A percentile compares a stretch with the other conserved stretches of the same genome.
These are phyloP conservation scores for Hycleus cichorii DNA, from an alignment of 1,140 invertebrate genomes.

Conservation along the genomic window DNA sequence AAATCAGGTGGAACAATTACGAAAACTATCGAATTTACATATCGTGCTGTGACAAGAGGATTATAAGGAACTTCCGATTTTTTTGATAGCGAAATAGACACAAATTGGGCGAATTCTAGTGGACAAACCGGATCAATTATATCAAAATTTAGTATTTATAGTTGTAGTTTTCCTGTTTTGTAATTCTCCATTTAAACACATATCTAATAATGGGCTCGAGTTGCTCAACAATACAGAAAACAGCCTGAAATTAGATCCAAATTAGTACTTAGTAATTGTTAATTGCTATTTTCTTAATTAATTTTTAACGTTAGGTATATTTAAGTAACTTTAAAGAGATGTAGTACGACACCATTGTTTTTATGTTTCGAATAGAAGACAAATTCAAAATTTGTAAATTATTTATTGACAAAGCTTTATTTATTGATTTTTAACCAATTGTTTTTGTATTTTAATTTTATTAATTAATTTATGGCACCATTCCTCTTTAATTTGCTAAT, in stretches of 20 bases:
- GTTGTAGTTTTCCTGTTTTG: neutral
- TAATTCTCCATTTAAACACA: neutral
- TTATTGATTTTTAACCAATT: slow-evolving; percentile 11
- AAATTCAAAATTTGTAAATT: slow-evolving; percentile 30
- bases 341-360: slow-evolving; percentile 31
- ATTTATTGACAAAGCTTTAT: slow-evolving; percentile 25
- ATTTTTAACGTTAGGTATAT: slow-evolving; percentile 15
- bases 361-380: slow-evolving; percentile 1
- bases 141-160: neutral
- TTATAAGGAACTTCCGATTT: neutral
- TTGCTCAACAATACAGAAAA: too few species aligned
- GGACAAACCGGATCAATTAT: slow-evolving; percentile 5
- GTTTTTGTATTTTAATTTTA: slow-evolving; percentile 26
- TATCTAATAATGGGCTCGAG: neutral
- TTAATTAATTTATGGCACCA: slow-evolving; percentile 32
- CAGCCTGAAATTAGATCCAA: neutral
- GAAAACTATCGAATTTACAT: slow-evolving; percentile 35
- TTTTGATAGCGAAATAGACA: neutral
- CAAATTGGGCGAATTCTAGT: slow-evolving; percentile 23
- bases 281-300: slow-evolving; percentile 5
- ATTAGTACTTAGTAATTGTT: neutral
- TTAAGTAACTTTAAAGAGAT: slow-evolving; percentile 9
- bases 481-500: slow-evolving; percentile 16
- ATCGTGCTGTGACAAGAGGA: slow-evolving; percentile 35
- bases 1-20: slow-evolving; percentile 10